Conservation (phyloP, 1,140 invertebrate species). For the Bombyx mori region DNA sequence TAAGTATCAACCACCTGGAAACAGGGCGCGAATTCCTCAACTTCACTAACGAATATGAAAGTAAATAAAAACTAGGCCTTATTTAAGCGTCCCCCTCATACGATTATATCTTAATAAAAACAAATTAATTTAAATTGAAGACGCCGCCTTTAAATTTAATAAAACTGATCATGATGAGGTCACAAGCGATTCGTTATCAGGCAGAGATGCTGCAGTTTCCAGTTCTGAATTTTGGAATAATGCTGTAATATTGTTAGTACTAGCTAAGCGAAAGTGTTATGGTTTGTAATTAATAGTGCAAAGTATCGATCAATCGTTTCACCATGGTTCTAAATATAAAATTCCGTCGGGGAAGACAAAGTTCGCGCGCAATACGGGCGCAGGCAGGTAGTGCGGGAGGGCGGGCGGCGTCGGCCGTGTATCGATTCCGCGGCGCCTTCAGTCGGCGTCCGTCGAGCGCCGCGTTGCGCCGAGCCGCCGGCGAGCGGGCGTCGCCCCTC, state of each 20-base stretch:
- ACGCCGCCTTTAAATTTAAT: no score
- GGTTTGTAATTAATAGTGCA: slow-evolving; percentile 63
- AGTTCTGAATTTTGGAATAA: no score
- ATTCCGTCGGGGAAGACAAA: slow-evolving; percentile 66
- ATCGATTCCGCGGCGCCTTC: slow-evolving; percentile 61
- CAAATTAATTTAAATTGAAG: no score
- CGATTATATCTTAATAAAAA: no score
- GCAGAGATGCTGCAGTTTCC: no score
- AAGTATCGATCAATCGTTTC: slow-evolving; percentile 70
- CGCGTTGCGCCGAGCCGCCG: slow-evolving; percentile 62
- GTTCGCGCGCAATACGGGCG: slow-evolving; percentile 68
- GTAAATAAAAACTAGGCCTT: no score
- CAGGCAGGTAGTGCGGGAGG: slow-evolving; percentile 53
- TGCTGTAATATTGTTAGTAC: no score
- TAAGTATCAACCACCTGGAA: slow-evolving; percentile 24
- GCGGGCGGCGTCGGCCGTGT: slow-evolving; percentile 47
- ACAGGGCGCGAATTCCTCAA: slow-evolving; percentile 6
- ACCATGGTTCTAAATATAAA: slow-evolving; percentile 70
- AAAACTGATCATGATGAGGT: no score
- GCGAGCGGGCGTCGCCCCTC: slow-evolving; percentile 55
- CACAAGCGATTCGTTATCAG: no score
- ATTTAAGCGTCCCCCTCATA: no score
- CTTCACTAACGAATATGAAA: no score
- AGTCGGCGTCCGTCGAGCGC: slow-evolving; percentile 65
- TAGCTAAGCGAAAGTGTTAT: slow-evolving; percentile 38